Base-by-base conservation (phyloP, 35 echinoderm and acorn worm genomes). In the Ophiothrix spiculata region DNA sequence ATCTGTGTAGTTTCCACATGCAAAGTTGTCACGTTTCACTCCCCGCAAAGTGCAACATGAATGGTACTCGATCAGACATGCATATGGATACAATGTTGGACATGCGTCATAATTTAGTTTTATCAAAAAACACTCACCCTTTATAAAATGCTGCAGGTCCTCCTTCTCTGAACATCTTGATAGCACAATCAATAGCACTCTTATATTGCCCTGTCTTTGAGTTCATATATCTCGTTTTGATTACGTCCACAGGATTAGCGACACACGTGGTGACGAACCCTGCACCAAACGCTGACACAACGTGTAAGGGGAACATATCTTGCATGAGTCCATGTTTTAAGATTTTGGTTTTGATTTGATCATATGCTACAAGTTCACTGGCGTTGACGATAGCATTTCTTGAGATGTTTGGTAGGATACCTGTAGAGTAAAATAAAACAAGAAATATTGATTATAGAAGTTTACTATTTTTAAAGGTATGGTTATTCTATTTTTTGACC, bases 171-270 rank as follows among this genome's bases (percentile, higher is more conserved):
- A 94, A 93, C 95, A 98, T 98, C 73, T 94, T 87, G 1, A 86
- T 12, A 1, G 95, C 92, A 86, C 92, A 93, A 75, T 94, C 92
- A 0, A 94, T 83, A 23, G 92, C 95, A 11, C 95, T 92, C 14
- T 84, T 84, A 78, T 98, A 98, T 56, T 94, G 88, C 2, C 95
- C 95, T 10, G 78, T 25, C n/a, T 80, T 56, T 11, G 95, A 93
- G 56, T 98, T 98, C 95, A 98, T 98, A 49, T 84, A 98, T 16
- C 95, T 86, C 3, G 95, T 98, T 56, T 98, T 98, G 54, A 98
- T 92, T 0, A 98, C 95, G 37, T 98, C 95, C 14, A 98, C 89
- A 0, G 95, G 95, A 19, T 91, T 91, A 0, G 92, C 95, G 4
- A 94, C 86, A 81, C 91, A 91, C 0, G 95, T 98, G 0, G 95